These are phyloP conservation scores for Sus scrofa DNA, from an alignment of 2,113 vertebrate species.

Conservation along the genomic window T2T-Sscrofa CM000818.6:125454001-125454500, in stretches of 20 bases:
- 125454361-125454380: slow-evolving; percentile 88
- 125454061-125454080: background rate
- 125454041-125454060: fast-evolving
- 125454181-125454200: background rate
- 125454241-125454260: background rate
- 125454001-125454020: background rate
- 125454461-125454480: slow-evolving; percentile 92
- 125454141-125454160: slow-evolving; percentile 66
- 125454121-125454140: slow-evolving; percentile 24
- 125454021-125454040: fast-evolving
- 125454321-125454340: slow-evolving; percentile 73
- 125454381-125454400: slow-evolving; percentile 89
- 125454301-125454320: slow-evolving; percentile 73
- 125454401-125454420: slow-evolving; percentile 83
- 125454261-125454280: background rate
- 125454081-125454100: slow-evolving; percentile 21
- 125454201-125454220: background rate
- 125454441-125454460: slow-evolving; percentile 87
- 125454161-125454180: background rate
- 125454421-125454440: slow-evolving; percentile 71
- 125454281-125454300: slow-evolving; percentile 77
- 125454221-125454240: background rate
- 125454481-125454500: slow-evolving; percentile 92
- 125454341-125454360: slow-evolving; percentile 86
- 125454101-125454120: background rate